Conservation (phyloP, 1,140 invertebrate species). For the Pristionchus pacificus region DNA sequence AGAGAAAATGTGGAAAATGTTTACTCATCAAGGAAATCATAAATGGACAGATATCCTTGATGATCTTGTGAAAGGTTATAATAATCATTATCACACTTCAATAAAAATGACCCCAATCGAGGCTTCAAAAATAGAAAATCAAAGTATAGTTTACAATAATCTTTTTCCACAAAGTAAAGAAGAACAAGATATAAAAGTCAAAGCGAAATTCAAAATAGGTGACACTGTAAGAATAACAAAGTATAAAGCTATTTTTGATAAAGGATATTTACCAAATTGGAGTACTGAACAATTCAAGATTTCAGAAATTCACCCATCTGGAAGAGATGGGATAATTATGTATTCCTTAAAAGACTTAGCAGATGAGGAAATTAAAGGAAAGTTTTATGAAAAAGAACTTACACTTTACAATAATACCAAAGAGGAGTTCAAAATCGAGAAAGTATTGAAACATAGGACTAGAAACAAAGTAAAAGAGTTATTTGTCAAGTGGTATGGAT, state of each 20-base stretch:
- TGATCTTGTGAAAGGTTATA: constrained; percentile 44
- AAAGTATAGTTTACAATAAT: constrained; percentile 5
- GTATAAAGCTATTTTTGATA: constrained; percentile 35
- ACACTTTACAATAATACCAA: constrained; percentile 17
- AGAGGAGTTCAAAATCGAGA: constrained; percentile 22
- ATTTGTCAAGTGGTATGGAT: constrained; percentile 24
- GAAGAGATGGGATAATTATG: constrained; percentile 1
- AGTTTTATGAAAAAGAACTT: constrained; percentile 28
- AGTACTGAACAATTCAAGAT: constrained; percentile 44
- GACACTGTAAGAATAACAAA: constrained; percentile 43
- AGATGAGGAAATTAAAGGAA: constrained; percentile 25
- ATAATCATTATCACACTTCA: constrained; percentile 40
- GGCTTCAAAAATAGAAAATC: constrained; percentile 31
- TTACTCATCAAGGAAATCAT: constrained; percentile 43
- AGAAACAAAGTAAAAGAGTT: constrained; percentile 12
- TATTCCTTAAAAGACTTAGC: constrained; percentile 10
- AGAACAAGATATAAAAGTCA: constrained; percentile 21
- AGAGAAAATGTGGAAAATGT: constrained; percentile 45
- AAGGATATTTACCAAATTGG: constrained; percentile 43
- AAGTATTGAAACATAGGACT: constrained; percentile 17
- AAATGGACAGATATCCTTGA: constrained; percentile 43
- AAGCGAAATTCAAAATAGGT: constrained; percentile 28
- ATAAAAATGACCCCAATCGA: constrained; percentile 42
- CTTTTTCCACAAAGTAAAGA: too few relatives aligned
- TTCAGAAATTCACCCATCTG: constrained; percentile 33